Base-by-base conservation (phyloP, 2,797 vertebrate species). In the Aphelocoma californica region DNA sequence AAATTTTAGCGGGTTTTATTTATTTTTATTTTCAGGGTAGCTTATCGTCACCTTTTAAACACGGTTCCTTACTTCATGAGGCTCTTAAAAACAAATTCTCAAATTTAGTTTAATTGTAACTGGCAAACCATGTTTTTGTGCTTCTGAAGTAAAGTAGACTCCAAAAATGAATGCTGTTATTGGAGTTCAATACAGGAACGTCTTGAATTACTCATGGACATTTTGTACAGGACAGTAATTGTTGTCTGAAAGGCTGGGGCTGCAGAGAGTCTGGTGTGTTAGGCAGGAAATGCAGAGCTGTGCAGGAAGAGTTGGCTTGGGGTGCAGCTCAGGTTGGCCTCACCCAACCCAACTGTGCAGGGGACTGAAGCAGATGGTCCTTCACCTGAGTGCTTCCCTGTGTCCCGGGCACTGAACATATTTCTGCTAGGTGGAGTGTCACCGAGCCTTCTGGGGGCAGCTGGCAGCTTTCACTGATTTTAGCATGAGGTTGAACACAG, bases 111-210 rank as follows among this genome's bases (percentile, higher is more conserved):
- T 34, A 40, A 36, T 38, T 92, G 17, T 47, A 73, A 62, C 40
- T 91, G 38, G 3, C 32, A 88, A 69, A 84, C n/a, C 3, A 5
- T 50, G 5, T 34, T 34, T 81, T 92, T 73, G 62, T 47, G 56
- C 28, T 77, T 70, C 23, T 60, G 18, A 58, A 42, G 61, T 81
- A 45, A 48, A 81, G 9, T 61, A 57, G 12, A 14, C 20, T 88
- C 38, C 25, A 61, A 62, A 88, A 92, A 12, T n/a, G n/a, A 58
- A 4, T 60, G 47, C 15, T 44, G 3, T 57, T 89, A 24, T 6
- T 73, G 18, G 42, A 56, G n/a, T 71, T 85, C 48, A 24, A 0
- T 53, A 29, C 0, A 0, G n/a, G 34, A 57, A 36, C 1, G 4
- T 79, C 62, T 83, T 88, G 20, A 66, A n/a, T 84, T 42, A 28